phyloP scores from a whole-genome alignment of 2,888 invertebrate genomes.

The Spatulosminthurus flaviceps region DNA sequence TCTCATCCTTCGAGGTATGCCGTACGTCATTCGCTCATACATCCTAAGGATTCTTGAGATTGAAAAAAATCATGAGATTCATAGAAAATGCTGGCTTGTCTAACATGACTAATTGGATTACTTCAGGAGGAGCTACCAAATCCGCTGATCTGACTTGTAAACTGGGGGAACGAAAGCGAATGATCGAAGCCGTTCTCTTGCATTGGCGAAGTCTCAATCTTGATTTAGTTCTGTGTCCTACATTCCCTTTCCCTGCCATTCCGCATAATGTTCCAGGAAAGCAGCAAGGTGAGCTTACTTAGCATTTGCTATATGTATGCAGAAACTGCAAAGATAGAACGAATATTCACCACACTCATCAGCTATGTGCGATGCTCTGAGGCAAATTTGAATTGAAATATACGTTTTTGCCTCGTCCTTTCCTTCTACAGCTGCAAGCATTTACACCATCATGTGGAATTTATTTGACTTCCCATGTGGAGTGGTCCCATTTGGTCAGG shows the following conservation, averaged over 20 bases:
- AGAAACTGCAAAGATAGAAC: no score
- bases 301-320: background rate
- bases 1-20: conserved; percentile 50
- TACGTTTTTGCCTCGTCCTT: no score
- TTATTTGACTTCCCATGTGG: conserved; percentile 59
- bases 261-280: conserved; percentile 55
- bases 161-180: conserved; percentile 56
- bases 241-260: conserved; percentile 64
- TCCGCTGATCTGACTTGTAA: conserved; percentile 52
- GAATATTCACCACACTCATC: no score
- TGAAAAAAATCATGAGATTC: no score
- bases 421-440: conserved; percentile 48
- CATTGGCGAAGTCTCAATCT: conserved; percentile 59
- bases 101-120: background rate
- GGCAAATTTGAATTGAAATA: no score
- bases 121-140: conserved; percentile 54
- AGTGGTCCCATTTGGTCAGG: conserved; percentile 55
- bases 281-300: conserved; percentile 53
- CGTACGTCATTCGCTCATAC: no score
- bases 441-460: conserved; percentile 61
- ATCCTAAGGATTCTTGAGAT: no score
- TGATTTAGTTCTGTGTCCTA: conserved; percentile 66
- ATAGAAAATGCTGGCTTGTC: background rate
- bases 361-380: no score
- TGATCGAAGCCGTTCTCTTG: conserved; percentile 45